phyloP scores from a whole-genome alignment of 2,888 invertebrate genomes.

The Argyresthia albistria region DNA sequence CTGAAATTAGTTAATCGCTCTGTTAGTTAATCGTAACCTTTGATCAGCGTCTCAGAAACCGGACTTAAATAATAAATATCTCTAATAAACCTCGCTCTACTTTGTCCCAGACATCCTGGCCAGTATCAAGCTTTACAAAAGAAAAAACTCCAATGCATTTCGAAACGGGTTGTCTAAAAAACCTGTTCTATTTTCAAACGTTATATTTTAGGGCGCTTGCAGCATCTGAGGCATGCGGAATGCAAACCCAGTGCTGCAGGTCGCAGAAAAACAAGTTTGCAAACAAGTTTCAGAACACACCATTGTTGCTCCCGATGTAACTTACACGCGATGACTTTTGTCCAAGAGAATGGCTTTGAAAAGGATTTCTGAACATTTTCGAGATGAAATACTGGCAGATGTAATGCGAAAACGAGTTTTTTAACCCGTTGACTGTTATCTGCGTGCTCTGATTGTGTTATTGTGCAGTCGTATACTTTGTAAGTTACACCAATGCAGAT shows the following conservation, averaged over 20 bases:
- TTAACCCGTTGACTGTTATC: not conserved
- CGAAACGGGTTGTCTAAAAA: not conserved
- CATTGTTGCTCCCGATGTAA: not conserved
- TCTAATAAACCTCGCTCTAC: no score
- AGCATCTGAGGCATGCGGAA: constrained; percentile 51
- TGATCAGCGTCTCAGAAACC: no score
- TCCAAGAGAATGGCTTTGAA: constrained; percentile 7
- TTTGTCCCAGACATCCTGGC: no score
- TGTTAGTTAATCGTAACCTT: no score
- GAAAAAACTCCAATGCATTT: not conserved
- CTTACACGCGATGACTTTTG: not conserved
- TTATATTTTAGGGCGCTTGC: constrained; percentile 21
- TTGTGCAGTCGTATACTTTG: not conserved
- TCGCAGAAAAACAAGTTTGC: constrained; percentile 31
- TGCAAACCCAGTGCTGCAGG: constrained; percentile 50
- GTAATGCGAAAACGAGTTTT: not conserved
- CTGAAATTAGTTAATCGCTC: no score
- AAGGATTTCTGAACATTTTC: not conserved
- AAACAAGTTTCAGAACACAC: constrained; percentile 16
- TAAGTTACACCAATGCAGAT: no score
- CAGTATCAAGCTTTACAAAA: constrained; percentile 4
- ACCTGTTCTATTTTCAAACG: constrained; percentile 17
- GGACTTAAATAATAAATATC: no score
- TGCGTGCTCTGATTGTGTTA: not conserved
- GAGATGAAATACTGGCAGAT: not conserved